Evolutionary conservation across 53 echinoderm and acorn worm species (phyloP).

Genomic region (Antedon mediterranea): DNA sequence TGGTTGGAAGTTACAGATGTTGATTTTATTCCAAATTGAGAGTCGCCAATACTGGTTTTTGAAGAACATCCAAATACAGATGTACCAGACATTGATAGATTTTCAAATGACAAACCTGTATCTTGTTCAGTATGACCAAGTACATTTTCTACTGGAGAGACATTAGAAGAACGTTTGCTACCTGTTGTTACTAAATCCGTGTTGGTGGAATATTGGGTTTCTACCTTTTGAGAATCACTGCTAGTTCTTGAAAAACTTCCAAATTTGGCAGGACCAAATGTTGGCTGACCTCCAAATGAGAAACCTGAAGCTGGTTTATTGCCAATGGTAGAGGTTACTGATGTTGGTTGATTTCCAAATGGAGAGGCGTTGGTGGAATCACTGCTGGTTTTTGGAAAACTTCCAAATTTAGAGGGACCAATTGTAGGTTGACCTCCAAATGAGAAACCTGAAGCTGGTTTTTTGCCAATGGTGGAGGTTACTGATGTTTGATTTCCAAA

Average conservation of each 20-base stretch:
- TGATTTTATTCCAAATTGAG: not conserved
- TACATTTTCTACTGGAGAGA: too few relatives aligned
- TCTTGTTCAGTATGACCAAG: too few relatives aligned
- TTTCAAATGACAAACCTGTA: too few relatives aligned
- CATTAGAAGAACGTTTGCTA: too few relatives aligned
- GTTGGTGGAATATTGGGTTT: not conserved
- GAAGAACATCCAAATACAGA: too few relatives aligned
- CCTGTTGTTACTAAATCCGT: too few relatives aligned
- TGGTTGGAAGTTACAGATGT: not conserved
- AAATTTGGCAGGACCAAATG: not conserved
- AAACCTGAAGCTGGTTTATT: not conserved
- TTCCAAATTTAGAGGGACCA: not conserved
- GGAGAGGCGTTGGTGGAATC: not conserved
- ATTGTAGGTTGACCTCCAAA: not conserved
- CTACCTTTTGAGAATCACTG: not conserved
- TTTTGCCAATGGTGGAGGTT: not conserved
- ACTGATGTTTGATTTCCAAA: not conserved
- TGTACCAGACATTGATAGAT: too few relatives aligned
- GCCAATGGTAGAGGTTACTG: not conserved
- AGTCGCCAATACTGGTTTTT: too few relatives aligned
- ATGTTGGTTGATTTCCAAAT: not conserved
- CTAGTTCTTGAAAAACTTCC: not conserved
- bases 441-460: not conserved
- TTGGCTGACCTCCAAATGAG: not conserved
- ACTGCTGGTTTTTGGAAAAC: too few relatives aligned